Evolutionary conservation across 2,113 vertebrate species (phyloP).

Genomic region (Engraulis encrasicolus): DNA sequence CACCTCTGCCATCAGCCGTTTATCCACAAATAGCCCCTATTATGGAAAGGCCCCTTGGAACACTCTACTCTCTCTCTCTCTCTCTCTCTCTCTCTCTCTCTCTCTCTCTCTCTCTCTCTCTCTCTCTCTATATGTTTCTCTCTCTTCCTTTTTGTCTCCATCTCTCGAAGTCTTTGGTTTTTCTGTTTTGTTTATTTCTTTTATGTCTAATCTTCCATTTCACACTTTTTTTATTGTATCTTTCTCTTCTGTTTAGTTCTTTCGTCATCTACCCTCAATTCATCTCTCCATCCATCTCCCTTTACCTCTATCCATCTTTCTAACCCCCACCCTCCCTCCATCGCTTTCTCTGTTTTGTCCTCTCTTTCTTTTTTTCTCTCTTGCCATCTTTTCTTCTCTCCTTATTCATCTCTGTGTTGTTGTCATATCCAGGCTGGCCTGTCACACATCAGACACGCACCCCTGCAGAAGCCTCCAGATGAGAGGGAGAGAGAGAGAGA

Average conservation of each 20-base stretch:
- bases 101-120: no score
- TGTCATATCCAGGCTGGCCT: neutral
- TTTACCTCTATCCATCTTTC: no score
- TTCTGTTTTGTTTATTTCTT: neutral
- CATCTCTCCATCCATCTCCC: no score
- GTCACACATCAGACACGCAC: constrained; percentile 4
- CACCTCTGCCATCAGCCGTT: neutral
- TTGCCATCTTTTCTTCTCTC: neutral
- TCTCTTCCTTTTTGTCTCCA: no score
- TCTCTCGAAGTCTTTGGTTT: neutral
- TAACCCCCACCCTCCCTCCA: no score
- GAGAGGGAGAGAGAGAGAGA: no score
- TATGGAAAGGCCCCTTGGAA: neutral
- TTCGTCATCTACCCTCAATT: no score
- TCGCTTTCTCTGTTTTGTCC: no score
- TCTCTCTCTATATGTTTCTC: no score
- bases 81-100: neutral
- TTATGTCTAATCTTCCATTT: neutral
- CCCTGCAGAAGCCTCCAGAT: neutral
- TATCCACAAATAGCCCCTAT: constrained; percentile 13
- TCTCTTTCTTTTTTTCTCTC: neutral
- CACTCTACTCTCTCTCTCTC: neutral
- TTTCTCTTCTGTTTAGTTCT: neutral
- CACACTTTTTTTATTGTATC: neutral
- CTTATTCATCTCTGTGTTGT: neutral